phyloP scores from a whole-genome alignment of 2,113 vertebrate species.

The Indicator maculatus region DNA sequence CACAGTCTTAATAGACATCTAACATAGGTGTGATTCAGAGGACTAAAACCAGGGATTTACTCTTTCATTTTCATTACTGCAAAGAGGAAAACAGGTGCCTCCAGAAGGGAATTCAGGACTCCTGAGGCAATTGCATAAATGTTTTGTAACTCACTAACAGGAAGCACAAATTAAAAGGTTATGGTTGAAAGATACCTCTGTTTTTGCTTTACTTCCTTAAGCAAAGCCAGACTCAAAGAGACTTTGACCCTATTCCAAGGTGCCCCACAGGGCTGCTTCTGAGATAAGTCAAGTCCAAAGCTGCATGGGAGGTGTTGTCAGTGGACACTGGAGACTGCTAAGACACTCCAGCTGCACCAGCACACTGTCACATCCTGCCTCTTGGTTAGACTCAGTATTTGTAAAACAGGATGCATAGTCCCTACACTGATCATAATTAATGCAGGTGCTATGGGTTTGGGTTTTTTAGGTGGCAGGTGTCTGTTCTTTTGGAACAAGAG shows the following conservation, averaged over 20 bases:
- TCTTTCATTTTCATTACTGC: neutral
- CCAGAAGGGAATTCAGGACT: neutral
- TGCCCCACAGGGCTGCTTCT: neutral
- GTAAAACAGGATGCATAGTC: neutral
- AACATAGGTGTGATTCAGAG: neutral
- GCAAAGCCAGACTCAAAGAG: neutral
- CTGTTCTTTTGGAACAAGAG: neutral
- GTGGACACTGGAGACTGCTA: neutral
- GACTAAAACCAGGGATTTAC: neutral
- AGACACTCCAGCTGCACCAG: neutral
- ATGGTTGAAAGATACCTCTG: neutral
- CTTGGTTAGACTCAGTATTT: neutral
- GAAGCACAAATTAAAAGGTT: neutral
- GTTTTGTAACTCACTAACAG: neutral
- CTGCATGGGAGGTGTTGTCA: neutral
- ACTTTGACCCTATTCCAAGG: neutral
- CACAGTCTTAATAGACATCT: neutral
- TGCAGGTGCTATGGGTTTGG: neutral
- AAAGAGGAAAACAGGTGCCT: neutral
- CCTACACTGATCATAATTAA: neutral
- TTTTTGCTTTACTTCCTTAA: neutral
- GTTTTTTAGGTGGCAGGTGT: neutral
- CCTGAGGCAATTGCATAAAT: neutral
- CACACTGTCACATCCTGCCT: neutral
- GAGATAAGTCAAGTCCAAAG: neutral